These are phyloP conservation scores for Selenia dentaria DNA, from an alignment of 2,888 invertebrate species.

Conservation along the genomic window DNA sequence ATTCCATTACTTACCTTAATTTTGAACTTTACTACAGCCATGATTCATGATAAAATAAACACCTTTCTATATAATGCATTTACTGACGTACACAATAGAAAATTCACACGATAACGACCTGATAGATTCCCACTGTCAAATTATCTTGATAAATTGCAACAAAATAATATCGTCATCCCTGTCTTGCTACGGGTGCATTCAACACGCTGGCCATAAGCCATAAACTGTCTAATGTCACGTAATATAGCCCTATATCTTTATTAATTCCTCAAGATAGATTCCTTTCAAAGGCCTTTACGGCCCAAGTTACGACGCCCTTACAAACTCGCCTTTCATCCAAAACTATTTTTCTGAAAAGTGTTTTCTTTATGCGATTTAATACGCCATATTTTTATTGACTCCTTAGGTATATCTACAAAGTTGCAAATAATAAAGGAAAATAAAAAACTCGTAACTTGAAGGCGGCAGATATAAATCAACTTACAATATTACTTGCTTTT, in stretches of 20 bases:
- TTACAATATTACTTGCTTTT: slow-evolving; percentile 57
- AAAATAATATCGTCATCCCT: slow-evolving; percentile 41
- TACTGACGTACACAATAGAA: neutral
- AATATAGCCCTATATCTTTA: slow-evolving; percentile 82
- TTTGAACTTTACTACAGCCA: no score
- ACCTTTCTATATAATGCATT: neutral
- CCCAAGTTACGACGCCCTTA: slow-evolving; percentile 75
- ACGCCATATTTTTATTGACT: slow-evolving; percentile 79
- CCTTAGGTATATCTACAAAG: slow-evolving; percentile 61
- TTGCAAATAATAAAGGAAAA: slow-evolving; percentile 72
- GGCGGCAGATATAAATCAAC: slow-evolving; percentile 76
- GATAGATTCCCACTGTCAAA: slow-evolving; percentile 24
- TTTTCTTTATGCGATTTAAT: slow-evolving; percentile 82
- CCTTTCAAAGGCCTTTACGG: slow-evolving; percentile 79
- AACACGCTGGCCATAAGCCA: slow-evolving; percentile 58
- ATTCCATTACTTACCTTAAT: no score
- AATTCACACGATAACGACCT: slow-evolving; percentile 20
- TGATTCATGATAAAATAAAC: slow-evolving; percentile 5
- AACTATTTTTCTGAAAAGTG: slow-evolving; percentile 82
- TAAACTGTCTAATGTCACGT: slow-evolving; percentile 79
- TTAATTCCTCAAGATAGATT: slow-evolving; percentile 80
- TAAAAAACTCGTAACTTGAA: slow-evolving; percentile 71
- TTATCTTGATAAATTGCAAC: slow-evolving; percentile 58
- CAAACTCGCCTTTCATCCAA: slow-evolving; percentile 75
- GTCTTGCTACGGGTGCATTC: slow-evolving; percentile 66